Evolutionary conservation across 2,888 invertebrate genomes (phyloP).

Genomic region (Brassicogethes aeneus): DNA sequence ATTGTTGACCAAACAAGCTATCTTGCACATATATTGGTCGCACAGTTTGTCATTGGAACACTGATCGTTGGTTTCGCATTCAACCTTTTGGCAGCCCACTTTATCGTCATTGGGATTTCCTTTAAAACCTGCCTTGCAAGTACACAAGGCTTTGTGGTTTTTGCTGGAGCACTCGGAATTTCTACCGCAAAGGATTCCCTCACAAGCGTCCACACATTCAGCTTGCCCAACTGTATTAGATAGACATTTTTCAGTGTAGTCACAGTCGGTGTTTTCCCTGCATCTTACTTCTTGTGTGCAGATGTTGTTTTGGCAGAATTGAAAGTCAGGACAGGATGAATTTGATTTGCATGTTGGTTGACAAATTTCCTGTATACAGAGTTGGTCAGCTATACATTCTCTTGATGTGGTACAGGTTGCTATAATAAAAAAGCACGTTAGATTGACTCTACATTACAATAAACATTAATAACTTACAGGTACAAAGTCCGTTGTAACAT

Average conservation of each 20-base stretch:
- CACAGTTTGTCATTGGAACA: constrained; percentile 80
- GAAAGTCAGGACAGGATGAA: constrained; percentile 74
- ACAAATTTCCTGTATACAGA: constrained; percentile 80
- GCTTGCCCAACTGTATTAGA: constrained; percentile 62
- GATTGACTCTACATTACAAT: constrained; percentile 1
- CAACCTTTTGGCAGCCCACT: constrained; percentile 70
- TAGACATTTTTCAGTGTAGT: constrained; percentile 61
- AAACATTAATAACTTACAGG: constrained; percentile 44
- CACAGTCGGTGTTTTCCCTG: constrained; percentile 62
- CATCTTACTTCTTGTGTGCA: constrained; percentile 79
- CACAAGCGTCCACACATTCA: constrained; percentile 69
- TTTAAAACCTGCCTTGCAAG: constrained; percentile 69
- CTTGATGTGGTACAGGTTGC: constrained; percentile 71
- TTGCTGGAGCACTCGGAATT: constrained; percentile 71
- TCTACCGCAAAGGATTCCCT: constrained; percentile 66
- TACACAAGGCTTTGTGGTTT: constrained; percentile 66
- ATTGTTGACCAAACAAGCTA: constrained; percentile 74
- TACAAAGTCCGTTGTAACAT: constrained; percentile 75
- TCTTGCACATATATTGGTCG: constrained; percentile 74
- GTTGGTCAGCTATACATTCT: constrained; percentile 77
- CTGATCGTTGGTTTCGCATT: constrained; percentile 62
- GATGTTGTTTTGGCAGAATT: constrained; percentile 75
- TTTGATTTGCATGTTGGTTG: constrained; percentile 75
- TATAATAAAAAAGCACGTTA: background rate
- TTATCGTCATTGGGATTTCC: constrained; percentile 65